Base-by-base conservation (phyloP, 2,113 vertebrate genomes). In the Chaetops frenatus region DNA sequence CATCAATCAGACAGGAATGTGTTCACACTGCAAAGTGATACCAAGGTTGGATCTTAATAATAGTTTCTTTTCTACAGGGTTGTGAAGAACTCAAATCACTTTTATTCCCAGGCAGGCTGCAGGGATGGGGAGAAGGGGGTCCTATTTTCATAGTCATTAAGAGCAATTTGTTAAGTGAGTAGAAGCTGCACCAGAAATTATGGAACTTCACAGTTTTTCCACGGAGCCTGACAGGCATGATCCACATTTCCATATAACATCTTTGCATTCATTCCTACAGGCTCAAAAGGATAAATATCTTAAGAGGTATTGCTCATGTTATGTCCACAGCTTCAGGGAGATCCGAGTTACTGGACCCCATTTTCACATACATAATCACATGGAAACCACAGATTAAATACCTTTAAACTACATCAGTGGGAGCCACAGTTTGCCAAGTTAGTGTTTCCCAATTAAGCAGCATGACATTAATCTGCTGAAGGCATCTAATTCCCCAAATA, bases 181-280 rank as follows among this genome's bases (percentile, higher is more conserved):
- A 40, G 47, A 91, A 92, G 56, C 57, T 93, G 73, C 74, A 58
- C 42, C 45, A 81, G 38, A 62, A 88, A 42, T 64, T 48, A 61
- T 7, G 8, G 31, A 80, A 73, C 27, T 73, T 90, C 91, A 83
- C 71, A 84, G 84, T 66, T 90, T 88, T 62, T 66, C 64, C 70
- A 57, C 11, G 22, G 86, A 88, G 65, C 42, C 84, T 57, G 76
- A 45, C 45, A 35, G 81, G 42, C 4, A 0, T 17, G 64, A 80
- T 54, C 74, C 81, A 44, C 5, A 0, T 60, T 83, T 66, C 51
- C 48, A 62, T 3, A 7, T 1, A 36, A 18, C 2, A 1, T 29
- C 66, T 92, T 54, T 4, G 0, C 56, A 3, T 33, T 58, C 18
- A 1, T 77, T 56, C 40, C 54, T 51, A 31, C 0, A 1, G 81